Base-by-base conservation (phyloP, 2,888 invertebrate species). In the Polymixis flavicincta region DNA sequence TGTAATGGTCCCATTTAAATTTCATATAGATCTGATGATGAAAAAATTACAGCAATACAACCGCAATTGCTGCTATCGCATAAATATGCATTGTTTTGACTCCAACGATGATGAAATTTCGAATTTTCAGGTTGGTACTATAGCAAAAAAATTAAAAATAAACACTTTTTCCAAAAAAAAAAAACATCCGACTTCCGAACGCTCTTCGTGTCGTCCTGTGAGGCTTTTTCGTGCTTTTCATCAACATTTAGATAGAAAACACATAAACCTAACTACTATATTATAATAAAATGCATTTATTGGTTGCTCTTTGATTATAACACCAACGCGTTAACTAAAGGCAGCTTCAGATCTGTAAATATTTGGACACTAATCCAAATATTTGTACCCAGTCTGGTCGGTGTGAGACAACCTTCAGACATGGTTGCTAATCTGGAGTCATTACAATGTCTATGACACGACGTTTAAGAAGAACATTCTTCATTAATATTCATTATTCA, bases 361-460 rank as follows among this genome's bases (percentile, higher is more conserved):
- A 70, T 84, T 80, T 80, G 61, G 28, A 37, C 42, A 50, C 52
- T 32, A 55, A 72, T 6, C 11, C 68, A 72, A 80, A 80, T 80
- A 83, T 83, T 79, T 80, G 84, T 65, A 55, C n/a, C 28, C 17
- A 59, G 84, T 81, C 80, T 84, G 45, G 60, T 73, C 48, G 37
- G 54, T 25, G 64, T 32, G 32, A 69, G 50, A 57, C 37, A 52
- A 54, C 66, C 61, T 74, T 80, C 28, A 55, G 48, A 25, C 37
- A 59, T 55, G 42, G 69, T 17, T 66, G 14, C 19, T 63, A 60
- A 71, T 54, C 32, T 42, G 8, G 50, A 67, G 37, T 32, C 25
- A 48, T 77, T 63, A 28, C 8, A 60, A 63, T 78, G 32, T 52
- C 42, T 64, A 1, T 60, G 28, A 45, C 22, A 37, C 52, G n/a